These are phyloP conservation scores for Leucopternis melanops DNA, from an alignment of 2,113 vertebrate genomes.

Conservation along the genomic window DNA sequence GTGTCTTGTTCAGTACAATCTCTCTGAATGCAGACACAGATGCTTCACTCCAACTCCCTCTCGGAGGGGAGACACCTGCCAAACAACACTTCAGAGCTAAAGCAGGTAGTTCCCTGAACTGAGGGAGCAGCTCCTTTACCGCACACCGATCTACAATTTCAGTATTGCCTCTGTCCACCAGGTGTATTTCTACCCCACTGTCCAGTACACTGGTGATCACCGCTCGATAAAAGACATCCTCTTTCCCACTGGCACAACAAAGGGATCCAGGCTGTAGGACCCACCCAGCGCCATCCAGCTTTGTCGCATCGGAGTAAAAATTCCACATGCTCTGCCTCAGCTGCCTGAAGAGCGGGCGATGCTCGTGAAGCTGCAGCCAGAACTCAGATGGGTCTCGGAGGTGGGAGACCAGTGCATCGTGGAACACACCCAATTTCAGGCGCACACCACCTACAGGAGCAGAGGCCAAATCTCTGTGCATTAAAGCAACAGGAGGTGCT, in stretches of 20 bases:
- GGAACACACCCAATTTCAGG: constrained; percentile 65
- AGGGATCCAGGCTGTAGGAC: constrained; percentile 64
- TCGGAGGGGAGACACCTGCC: constrained; percentile 70
- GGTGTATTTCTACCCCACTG: constrained; percentile 71
- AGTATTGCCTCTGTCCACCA: constrained; percentile 81
- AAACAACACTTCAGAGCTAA: constrained; percentile 83
- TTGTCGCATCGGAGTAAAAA: constrained; percentile 71
- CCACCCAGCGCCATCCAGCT: constrained; percentile 45
- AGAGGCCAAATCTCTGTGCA: neutral
- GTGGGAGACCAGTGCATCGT: constrained; percentile 73
- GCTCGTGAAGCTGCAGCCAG: constrained; percentile 80
- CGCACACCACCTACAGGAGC: neutral
- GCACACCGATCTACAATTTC: constrained; percentile 68
- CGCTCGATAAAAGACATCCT: constrained; percentile 80
- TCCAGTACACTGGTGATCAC: constrained; percentile 66
- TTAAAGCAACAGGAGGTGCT: neutral
- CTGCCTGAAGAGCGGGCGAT: constrained; percentile 70
- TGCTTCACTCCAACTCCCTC: constrained; percentile 74
- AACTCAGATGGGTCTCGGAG: constrained; percentile 80
- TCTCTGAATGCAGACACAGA: constrained; percentile 79
- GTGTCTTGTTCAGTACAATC: constrained; percentile 75
- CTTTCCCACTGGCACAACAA: constrained; percentile 80
- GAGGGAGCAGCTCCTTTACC: constrained; percentile 74
- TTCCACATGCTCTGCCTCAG: constrained; percentile 72
- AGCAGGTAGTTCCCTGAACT: constrained; percentile 74